phyloP scores from a whole-genome alignment of 2,797 vertebrate genomes.

The Sebastiscus albofasciatus region DNA sequence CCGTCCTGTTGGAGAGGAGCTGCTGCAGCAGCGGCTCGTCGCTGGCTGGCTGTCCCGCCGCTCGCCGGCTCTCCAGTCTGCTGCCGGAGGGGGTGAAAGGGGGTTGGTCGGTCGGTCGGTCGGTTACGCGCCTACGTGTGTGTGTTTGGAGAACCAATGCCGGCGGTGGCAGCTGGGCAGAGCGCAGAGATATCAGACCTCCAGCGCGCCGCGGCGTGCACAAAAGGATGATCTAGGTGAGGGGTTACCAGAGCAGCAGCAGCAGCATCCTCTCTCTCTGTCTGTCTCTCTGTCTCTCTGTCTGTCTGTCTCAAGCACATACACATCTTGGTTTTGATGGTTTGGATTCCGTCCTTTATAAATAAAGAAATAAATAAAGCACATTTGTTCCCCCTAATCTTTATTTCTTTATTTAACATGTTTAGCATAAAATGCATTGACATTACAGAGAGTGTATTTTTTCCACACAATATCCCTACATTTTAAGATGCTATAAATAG shows the following conservation, averaged over 20 bases:
- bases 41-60: slow-evolving; percentile 58
- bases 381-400: not conserved
- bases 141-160: slow-evolving; percentile 69
- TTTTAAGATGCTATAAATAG: not conserved
- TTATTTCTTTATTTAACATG: not conserved
- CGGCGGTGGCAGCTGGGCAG: slow-evolving; percentile 76
- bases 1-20: slow-evolving; percentile 18
- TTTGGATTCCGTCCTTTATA: not conserved
- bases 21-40: slow-evolving; percentile 37
- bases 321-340: not conserved
- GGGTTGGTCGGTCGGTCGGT: slow-evolving; percentile 62
- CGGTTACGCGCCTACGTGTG: slow-evolving; percentile 74
- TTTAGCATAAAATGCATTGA: too few species aligned
- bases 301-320: not conserved
- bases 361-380: not conserved
- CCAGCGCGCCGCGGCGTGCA: slow-evolving; percentile 44
- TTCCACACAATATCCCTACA: not conserved
- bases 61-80: slow-evolving; percentile 61
- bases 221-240: slow-evolving; percentile 72
- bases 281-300: slow-evolving; percentile 3
- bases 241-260: slow-evolving; percentile 67
- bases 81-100: slow-evolving; percentile 39
- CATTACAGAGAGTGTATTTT: not conserved
- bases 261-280: slow-evolving; percentile 12
- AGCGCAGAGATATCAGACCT: slow-evolving; percentile 51